phyloP scores from a whole-genome alignment of 1,140 invertebrate species.

The Zelostemma sp. region DNA sequence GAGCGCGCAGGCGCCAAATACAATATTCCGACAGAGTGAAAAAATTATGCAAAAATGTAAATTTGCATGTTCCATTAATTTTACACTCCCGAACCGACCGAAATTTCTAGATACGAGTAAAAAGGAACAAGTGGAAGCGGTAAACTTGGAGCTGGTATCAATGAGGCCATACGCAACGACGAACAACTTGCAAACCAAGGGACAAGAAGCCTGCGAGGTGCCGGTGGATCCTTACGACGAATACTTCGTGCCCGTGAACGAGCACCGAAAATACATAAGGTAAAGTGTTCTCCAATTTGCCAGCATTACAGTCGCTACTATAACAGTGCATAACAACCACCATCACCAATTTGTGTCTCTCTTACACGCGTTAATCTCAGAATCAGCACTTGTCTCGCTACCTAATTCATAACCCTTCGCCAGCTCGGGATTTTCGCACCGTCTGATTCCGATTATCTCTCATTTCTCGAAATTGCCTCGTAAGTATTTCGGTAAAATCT shows the following conservation, averaged over 20 bases:
- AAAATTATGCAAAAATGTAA: too few relatives aligned
- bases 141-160: conserved; percentile 84
- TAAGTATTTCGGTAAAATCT: too few relatives aligned
- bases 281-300: conserved; percentile 56
- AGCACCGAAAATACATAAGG: conserved; percentile 87
- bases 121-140: conserved; percentile 76
- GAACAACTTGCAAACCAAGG: conserved; percentile 76
- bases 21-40: too few relatives aligned
- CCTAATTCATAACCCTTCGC: not conserved
- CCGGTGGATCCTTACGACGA: conserved; percentile 81
- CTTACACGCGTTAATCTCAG: not conserved
- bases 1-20: too few relatives aligned
- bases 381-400: not conserved
- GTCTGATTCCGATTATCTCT: too few relatives aligned
- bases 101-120: conserved; percentile 58
- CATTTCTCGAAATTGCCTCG: too few relatives aligned
- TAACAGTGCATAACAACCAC: not conserved
- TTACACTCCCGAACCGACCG: too few relatives aligned
- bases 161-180: conserved; percentile 77
- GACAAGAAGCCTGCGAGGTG: conserved; percentile 78
- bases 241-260: conserved; percentile 87
- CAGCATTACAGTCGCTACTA: conserved; percentile 1
- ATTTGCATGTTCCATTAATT: too few relatives aligned
- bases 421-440: too few relatives aligned
- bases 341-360: not conserved